Evolutionary conservation across 2,113 vertebrate genomes (phyloP), one percentile per base, ranked within the genome.

Genomic region (Cryptomyrus ogoouensis): DNA sequence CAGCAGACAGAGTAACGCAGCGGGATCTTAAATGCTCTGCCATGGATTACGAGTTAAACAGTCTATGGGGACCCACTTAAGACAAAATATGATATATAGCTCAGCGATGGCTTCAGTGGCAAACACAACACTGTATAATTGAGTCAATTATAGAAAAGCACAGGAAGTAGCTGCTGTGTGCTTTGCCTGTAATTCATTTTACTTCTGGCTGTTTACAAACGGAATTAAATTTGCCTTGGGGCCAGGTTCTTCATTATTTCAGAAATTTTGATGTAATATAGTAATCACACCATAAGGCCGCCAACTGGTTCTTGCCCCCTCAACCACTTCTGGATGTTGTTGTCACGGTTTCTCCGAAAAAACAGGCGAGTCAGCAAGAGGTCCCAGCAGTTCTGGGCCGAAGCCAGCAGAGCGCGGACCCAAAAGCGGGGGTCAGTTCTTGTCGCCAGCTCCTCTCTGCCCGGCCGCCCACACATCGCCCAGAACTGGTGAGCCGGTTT

Each of bases 121-220:
- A 52, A 53, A 87, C 46, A 87, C 85, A 52, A 35, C 85, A 87
- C 17, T 87, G 85, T 87, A 87, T 87, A 87, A 87, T 87, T 87
- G 49, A 87, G 47, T 87, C 85, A 87, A 87, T 87, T 87, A 87
- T 19, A 52, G n/a, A 24, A 87, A 47, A 35, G 47, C 85, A 53
- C n/a, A 87, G 42, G 85, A 80, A 80, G 85, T 47, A 39, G 10
- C n/a, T 49, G n/a, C 49, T 35, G 46, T 53, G 85, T 87, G 49
- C 85, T 87, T 87, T 87, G 49, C 46, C 85, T 87, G 85, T 87
- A 87, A 87, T 87, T 87, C 31, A 87, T 87, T 87, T 87, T 52
- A 53, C 85, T 87, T 87, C 85, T 35, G 31, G 49, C 85, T 53
- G 49, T 87, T 87, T 87, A 52, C 85, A 87, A 47, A 87, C 4